Percentiles rank a stretch among this genome's conserved stretches.
phyloP scores from a whole-genome alignment of 2,113 vertebrate genomes.

The Plestiodon gilberti region DNA sequence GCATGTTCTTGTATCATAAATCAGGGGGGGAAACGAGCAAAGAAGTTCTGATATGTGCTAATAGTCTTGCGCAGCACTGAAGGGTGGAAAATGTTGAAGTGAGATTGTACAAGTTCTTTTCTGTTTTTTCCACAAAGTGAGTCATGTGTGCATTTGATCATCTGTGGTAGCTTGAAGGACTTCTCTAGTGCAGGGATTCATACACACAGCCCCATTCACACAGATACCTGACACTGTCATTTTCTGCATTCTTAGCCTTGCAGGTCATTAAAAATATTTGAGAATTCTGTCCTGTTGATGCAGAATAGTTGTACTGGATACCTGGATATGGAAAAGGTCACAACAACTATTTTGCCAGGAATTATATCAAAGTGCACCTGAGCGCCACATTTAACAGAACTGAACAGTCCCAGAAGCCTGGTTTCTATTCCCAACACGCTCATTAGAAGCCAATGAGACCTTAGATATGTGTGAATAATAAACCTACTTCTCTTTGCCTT shows the following conservation, averaged over 20 bases:
- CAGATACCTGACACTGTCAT: too few species aligned
- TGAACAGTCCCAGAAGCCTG: not conserved
- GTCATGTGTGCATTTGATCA: too few species aligned
- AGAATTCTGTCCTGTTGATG: too few species aligned
- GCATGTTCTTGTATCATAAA: conserved; percentile 17
- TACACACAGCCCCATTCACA: too few species aligned
- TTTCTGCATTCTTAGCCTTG: too few species aligned
- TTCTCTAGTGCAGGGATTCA: too few species aligned
- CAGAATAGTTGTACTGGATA: too few species aligned
- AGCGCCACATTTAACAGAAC: not conserved
- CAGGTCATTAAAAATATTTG: too few species aligned
- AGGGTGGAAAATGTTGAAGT: not conserved
- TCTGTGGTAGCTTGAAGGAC: too few species aligned
- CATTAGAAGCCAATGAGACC: not conserved
- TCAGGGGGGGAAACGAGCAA: conserved; percentile 29
- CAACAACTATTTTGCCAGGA: not conserved
- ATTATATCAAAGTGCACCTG: not conserved
- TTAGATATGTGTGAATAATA: not conserved
- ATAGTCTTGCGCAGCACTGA: conserved; percentile 21
- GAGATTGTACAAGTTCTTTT: too few species aligned
- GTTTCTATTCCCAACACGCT: not conserved
- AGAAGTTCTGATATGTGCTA: conserved; percentile 23
- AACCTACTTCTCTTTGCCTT: not conserved
- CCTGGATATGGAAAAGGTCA: not conserved
- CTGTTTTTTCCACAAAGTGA: too few species aligned